phyloP scores from a whole-genome alignment of 2,888 invertebrate species.

The Epinotia brunnichana region DNA sequence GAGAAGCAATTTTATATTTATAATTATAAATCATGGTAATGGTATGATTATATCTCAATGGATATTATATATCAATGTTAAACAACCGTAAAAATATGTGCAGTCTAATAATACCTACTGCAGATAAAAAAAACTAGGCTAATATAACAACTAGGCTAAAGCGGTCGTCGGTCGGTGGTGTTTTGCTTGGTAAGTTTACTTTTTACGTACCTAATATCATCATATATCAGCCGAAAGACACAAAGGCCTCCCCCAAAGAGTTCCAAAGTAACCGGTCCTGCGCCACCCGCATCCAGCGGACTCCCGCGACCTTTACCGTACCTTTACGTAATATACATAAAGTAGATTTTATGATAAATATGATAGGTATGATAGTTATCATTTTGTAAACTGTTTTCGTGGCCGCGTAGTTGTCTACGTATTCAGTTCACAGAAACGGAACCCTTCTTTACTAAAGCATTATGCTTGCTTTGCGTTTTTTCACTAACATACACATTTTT shows the following conservation, averaged over 20 bases:
- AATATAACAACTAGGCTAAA: too few relatives aligned
- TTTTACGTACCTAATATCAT: too few relatives aligned
- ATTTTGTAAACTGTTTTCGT: background rate
- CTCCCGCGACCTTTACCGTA: too few relatives aligned
- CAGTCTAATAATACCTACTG: background rate
- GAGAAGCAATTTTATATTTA: background rate
- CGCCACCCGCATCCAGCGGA: too few relatives aligned
- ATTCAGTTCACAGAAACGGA: conserved; percentile 11
- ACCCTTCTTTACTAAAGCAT: conserved; percentile 21
- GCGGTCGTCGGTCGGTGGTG: too few relatives aligned
- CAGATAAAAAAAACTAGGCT: too few relatives aligned
- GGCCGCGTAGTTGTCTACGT: background rate
- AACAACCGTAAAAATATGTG: conserved; percentile 2
- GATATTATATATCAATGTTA: background rate
- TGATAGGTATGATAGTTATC: background rate
- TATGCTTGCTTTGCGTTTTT: conserved; percentile 17
- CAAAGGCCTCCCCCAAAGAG: too few relatives aligned
- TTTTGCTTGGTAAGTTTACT: conserved; percentile 1
- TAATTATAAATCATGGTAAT: too few relatives aligned
- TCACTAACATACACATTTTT: conserved; percentile 42
- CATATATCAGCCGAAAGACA: too few relatives aligned
- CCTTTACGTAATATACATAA: background rate
- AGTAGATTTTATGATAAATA: background rate
- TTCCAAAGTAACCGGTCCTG: too few relatives aligned
- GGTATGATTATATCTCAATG: too few relatives aligned